Evolutionary conservation across 2,797 vertebrate species (phyloP).

Genomic region (Anguilla anguilla): DNA sequence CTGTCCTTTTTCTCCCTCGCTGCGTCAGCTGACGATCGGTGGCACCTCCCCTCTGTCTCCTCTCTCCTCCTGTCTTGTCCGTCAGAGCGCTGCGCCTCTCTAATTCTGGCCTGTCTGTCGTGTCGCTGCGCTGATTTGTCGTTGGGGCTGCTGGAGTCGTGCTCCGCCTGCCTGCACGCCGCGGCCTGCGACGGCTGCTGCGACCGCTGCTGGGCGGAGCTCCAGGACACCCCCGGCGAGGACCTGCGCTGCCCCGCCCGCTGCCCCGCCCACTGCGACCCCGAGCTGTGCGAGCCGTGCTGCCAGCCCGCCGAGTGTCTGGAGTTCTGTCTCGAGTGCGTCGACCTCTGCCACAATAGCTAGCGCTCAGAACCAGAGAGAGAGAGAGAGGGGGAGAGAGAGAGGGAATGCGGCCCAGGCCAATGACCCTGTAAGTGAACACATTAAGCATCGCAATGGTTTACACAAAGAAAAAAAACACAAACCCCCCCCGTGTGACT

Average conservation of each 20-base stretch:
- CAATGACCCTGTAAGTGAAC: constrained; percentile 50
- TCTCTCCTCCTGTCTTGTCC: constrained; percentile 3
- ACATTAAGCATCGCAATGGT: constrained; percentile 51
- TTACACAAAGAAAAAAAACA: constrained; percentile 24
- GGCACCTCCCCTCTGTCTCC: not conserved
- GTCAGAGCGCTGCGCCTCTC: constrained; percentile 47
- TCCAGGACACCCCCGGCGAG: constrained; percentile 45
- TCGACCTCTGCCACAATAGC: constrained; percentile 53
- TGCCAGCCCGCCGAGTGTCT: constrained; percentile 57
- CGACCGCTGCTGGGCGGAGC: constrained; percentile 50
- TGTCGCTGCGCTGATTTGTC: constrained; percentile 24
- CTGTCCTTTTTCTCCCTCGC: not conserved
- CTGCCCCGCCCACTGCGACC: constrained; percentile 51
- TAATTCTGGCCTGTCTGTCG: constrained; percentile 47
- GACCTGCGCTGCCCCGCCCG: constrained; percentile 62
- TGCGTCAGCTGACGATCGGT: not conserved
- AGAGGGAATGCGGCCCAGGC: constrained; percentile 51
- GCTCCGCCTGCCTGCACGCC: constrained; percentile 36
- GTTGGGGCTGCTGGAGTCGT: constrained; percentile 40
- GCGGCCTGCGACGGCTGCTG: constrained; percentile 55
- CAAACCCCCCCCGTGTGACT: not conserved
- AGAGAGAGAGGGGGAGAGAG: not conserved
- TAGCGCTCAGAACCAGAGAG: constrained; percentile 33
- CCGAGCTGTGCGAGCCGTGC: constrained; percentile 60
- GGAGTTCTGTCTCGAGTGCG: constrained; percentile 59